phyloP scores from a whole-genome alignment of 2,797 vertebrate genomes.

The Taeniopygia guttata region DNA sequence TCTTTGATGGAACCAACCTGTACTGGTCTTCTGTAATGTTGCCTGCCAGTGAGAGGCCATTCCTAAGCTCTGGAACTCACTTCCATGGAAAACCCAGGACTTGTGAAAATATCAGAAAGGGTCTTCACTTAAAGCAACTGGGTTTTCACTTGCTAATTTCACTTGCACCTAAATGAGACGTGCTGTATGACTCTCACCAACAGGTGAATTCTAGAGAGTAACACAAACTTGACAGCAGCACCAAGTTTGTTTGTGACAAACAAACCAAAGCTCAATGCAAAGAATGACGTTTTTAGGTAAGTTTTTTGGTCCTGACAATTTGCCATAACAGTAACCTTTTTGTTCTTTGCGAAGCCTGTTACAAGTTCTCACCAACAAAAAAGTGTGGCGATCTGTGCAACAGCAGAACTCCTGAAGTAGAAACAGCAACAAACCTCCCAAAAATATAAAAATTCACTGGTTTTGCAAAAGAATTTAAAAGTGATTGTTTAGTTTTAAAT shows the following conservation, averaged over 20 bases:
- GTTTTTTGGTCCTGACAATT: neutral
- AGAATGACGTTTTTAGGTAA: neutral
- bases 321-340: neutral
- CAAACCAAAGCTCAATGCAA: neutral
- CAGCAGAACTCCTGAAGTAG: neutral
- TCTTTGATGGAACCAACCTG: neutral
- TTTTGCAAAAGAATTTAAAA: neutral
- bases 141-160: neutral
- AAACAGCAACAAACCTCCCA: neutral
- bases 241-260: neutral
- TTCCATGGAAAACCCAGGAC: neutral
- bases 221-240: neutral
- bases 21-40: neutral
- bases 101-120: neutral
- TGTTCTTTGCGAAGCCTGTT: neutral
- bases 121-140: neutral
- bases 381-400: neutral
- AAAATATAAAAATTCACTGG: neutral
- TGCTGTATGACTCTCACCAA: neutral
- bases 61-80: neutral
- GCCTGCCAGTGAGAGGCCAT: neutral
- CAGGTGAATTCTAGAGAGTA: neutral
- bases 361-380: neutral
- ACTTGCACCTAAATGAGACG: fast-evolving
- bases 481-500: neutral